Evolutionary conservation across 2,113 vertebrate genomes (phyloP).

Genomic region (Siphamia tubifer): DNA sequence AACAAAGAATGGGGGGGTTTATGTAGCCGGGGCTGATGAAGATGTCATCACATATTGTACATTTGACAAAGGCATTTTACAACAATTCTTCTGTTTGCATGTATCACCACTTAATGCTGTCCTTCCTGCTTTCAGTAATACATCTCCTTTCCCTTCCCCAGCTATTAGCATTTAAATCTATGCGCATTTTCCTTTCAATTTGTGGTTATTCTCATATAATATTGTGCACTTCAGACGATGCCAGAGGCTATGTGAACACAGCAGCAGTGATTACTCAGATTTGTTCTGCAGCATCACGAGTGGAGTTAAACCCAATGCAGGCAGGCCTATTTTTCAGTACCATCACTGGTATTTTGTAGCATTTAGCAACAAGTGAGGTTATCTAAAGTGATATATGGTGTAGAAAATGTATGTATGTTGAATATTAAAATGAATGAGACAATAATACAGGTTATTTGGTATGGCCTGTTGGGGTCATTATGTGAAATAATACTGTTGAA

Average conservation of each 20-base stretch:
- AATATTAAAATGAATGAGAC: too few species aligned
- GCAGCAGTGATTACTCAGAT: background rate
- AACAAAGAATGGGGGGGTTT: too few species aligned
- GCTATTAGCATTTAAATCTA: background rate
- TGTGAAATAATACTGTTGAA: too few species aligned
- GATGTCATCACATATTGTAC: too few species aligned
- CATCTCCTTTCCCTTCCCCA: too few species aligned
- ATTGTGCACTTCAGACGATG: background rate
- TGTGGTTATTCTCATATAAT: background rate
- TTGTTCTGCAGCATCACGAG: background rate
- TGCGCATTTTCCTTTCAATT: background rate
- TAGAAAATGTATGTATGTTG: too few species aligned
- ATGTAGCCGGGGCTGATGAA: too few species aligned
- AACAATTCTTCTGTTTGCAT: too few species aligned
- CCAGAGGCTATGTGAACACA: background rate
- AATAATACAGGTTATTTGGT: background rate
- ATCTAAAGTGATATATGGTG: background rate
- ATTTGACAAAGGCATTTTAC: too few species aligned
- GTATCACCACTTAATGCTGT: too few species aligned
- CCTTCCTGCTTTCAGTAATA: too few species aligned
- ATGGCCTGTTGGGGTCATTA: background rate
- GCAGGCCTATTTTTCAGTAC: too few species aligned
- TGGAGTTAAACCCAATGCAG: background rate
- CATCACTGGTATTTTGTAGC: background rate
- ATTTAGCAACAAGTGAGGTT: background rate